Percentiles rank a stretch among this genome's conserved stretches.
Evolutionary conservation across 2,888 invertebrate genomes (phyloP).

Genomic region (Sinodicranocentrus sp.): DNA sequence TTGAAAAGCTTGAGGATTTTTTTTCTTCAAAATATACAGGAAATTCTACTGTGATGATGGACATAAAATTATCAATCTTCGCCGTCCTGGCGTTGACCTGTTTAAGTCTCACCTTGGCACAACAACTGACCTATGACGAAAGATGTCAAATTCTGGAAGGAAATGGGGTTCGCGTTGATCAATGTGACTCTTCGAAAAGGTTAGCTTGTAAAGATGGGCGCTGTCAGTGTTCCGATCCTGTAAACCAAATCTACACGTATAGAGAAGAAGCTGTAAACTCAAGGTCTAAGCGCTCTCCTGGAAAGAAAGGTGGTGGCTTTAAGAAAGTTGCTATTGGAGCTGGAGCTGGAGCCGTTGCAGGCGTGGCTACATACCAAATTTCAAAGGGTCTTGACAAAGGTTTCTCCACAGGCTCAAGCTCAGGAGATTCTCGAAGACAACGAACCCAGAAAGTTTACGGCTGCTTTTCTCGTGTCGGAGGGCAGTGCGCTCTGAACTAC

Average conservation of each 20-base stretch:
- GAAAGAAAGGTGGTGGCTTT: slow-evolving; percentile 26
- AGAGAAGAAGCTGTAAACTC: background rate
- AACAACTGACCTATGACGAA: slow-evolving; percentile 29
- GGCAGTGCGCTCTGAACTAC: slow-evolving; percentile 34
- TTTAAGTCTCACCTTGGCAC: no score
- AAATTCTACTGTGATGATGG: no score
- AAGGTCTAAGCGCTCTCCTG: slow-evolving; percentile 23
- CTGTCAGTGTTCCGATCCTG: slow-evolving; percentile 52
- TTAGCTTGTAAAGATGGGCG: slow-evolving; percentile 33
- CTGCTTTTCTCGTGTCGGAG: slow-evolving; percentile 50
- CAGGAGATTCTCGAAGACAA: background rate
- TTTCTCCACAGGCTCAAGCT: no score
- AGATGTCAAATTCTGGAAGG: slow-evolving; percentile 35
- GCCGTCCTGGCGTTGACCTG: no score
- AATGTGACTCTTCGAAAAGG: slow-evolving; percentile 24
- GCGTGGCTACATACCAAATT: background rate
- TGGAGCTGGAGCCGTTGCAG: slow-evolving; percentile 25
- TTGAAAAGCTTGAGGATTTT: no score
- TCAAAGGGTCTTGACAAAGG: background rate
- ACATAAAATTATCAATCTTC: no score
- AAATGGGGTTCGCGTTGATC: slow-evolving; percentile 23
- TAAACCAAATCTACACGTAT: slow-evolving; percentile 36
- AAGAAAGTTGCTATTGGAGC: slow-evolving; percentile 43
- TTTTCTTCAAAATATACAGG: no score
- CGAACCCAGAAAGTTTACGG: background rate